These are phyloP conservation scores for Aethes cnicana DNA, from an alignment of 2,888 invertebrate genomes.

Conservation along the genomic window DNA sequence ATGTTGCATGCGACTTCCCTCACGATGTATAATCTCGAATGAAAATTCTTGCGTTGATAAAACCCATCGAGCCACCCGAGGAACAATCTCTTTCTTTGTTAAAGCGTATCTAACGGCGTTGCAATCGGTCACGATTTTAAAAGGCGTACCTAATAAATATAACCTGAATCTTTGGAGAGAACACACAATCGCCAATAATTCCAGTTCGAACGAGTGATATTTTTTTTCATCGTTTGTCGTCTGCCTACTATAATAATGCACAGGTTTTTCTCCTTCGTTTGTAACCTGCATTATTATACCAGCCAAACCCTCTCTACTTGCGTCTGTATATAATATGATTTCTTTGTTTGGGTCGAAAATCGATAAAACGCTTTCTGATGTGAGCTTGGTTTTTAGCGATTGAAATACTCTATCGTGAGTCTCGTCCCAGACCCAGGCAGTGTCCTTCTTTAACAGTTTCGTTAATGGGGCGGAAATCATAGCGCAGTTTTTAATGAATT, in stretches of 20 bases:
- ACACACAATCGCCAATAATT: conserved; percentile 49
- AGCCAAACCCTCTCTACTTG: conserved; percentile 45
- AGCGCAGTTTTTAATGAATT: conserved; percentile 35
- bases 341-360: conserved; percentile 38
- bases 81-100: conserved; percentile 39
- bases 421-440: conserved; percentile 15
- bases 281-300: conserved; percentile 43
- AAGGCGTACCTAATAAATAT: conserved; percentile 38
- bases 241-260: conserved; percentile 46
- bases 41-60: conserved; percentile 6
- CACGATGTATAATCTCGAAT: conserved; percentile 8
- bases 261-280: conserved; percentile 37
- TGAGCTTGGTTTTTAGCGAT: conserved; percentile 6
- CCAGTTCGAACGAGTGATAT: conserved; percentile 52
- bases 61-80: conserved; percentile 21
- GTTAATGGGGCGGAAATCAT: conserved; percentile 29
- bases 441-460: conserved; percentile 23
- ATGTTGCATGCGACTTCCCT: conserved; percentile 29
- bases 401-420: background rate
- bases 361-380: conserved; percentile 27
- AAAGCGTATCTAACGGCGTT: conserved; percentile 41
- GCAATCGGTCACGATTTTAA: conserved; percentile 46
- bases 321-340: conserved; percentile 48
- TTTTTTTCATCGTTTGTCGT: conserved; percentile 46
- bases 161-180: conserved; percentile 41